Evolutionary conservation across 2,888 invertebrate genomes (phyloP).

Genomic region (Nephrotoma guestfalica): DNA sequence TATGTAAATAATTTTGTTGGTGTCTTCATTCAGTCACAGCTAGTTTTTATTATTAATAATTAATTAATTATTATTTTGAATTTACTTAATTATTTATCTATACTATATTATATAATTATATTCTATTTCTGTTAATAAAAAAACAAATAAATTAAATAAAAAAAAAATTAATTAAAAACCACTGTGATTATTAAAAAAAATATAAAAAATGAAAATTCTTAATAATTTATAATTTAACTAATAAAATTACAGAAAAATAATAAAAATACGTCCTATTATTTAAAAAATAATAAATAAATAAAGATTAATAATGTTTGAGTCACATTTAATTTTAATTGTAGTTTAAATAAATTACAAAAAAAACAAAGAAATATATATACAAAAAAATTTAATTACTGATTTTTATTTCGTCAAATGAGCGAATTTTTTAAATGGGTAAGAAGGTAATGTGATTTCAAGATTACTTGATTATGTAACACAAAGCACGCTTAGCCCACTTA

Average conservation of each 20-base stretch:
- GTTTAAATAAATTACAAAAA: neutral
- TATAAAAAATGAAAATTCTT: neutral
- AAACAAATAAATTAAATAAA: neutral
- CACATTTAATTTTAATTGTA: neutral
- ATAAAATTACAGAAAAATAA: neutral
- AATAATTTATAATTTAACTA: neutral
- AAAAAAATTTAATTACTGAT: neutral
- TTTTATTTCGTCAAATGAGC: neutral
- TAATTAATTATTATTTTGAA: neutral
- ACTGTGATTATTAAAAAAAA: neutral
- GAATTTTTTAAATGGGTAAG: no score
- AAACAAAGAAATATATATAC: neutral
- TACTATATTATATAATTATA: neutral
- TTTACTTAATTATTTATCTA: neutral
- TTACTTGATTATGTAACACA: no score
- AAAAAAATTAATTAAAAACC: neutral
- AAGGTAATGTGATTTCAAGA: no score
- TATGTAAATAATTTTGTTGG: neutral
- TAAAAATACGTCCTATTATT: neutral
- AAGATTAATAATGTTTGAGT: neutral
- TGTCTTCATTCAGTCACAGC: neutral
- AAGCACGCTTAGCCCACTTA: no score
- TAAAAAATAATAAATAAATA: neutral
- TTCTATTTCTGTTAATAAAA: neutral
- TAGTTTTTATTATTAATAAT: neutral